phyloP scores from a whole-genome alignment of 2,888 invertebrate species.

The Abrostola tripartita region DNA sequence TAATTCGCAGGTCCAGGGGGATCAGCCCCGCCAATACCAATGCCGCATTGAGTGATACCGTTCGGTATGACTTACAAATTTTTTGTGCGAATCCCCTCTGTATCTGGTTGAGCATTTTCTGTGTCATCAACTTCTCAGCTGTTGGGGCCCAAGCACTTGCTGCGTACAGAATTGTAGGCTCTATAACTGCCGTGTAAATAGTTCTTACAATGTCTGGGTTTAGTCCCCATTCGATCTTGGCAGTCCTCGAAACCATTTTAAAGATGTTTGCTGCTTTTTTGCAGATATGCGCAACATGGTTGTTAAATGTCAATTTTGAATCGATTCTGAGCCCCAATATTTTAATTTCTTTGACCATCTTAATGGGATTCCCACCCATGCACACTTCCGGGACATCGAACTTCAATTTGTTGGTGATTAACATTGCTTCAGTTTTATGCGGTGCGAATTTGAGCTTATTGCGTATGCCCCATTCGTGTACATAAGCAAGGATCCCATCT shows the following conservation, averaged over 20 bases:
- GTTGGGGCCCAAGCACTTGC: constrained; percentile 4
- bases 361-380: no score
- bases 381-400: no score
- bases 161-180: not conserved
- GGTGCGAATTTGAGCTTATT: no score
- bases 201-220: not conserved
- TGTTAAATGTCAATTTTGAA: not conserved
- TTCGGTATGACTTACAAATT: not conserved
- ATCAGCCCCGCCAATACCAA: not conserved
- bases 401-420: no score
- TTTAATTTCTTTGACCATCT: not conserved
- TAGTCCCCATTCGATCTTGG: not conserved
- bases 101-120: not conserved
- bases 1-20: not conserved
- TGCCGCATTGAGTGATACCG: not conserved
- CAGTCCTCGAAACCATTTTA: not conserved
- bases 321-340: no score
- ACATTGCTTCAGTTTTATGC: no score
- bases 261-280: not conserved
- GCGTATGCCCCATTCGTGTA: not conserved
- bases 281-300: not conserved
- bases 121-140: not conserved
- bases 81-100: not conserved
- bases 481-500: not conserved
- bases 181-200: not conserved